Percentiles rank a stretch among this genome's conserved stretches.
Evolutionary conservation across 2,888 invertebrate species (phyloP).

Genomic region (Atethmia centrago): DNA sequence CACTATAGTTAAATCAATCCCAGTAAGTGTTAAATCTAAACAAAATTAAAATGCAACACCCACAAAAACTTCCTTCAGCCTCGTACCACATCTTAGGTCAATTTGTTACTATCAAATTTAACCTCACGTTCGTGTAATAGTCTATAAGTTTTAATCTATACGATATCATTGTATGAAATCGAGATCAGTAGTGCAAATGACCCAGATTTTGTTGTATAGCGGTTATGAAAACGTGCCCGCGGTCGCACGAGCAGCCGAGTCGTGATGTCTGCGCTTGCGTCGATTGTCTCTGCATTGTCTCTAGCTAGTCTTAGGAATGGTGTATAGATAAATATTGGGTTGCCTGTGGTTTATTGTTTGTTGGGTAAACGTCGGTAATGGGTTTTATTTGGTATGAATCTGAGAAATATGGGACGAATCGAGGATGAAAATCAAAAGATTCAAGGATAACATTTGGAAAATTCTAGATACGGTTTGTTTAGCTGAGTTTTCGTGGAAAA

Average conservation of each 20-base stretch:
- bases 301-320: slow-evolving; percentile 39
- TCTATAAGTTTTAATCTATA: slow-evolving; percentile 63
- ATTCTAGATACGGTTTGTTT: background rate
- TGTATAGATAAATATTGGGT: slow-evolving; percentile 45
- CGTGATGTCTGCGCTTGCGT: slow-evolving; percentile 62
- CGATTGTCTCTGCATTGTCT: slow-evolving; percentile 58
- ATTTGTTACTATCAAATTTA: slow-evolving; percentile 47
- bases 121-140: slow-evolving; percentile 64
- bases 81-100: slow-evolving; percentile 65
- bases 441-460: background rate
- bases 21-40: background rate
- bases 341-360: slow-evolving; percentile 30
- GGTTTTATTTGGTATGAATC: slow-evolving; percentile 18
- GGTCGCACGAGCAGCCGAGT: slow-evolving; percentile 61
- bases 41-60: slow-evolving; percentile 1
- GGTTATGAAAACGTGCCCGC: slow-evolving; percentile 69
- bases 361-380: slow-evolving; percentile 35
- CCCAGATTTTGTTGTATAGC: slow-evolving; percentile 65
- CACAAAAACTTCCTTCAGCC: slow-evolving; percentile 48
- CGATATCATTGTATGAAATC: slow-evolving; percentile 63
- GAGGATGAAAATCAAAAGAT: background rate
- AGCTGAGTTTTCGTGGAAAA: background rate
- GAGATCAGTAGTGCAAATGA: slow-evolving; percentile 69
- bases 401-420: background rate
- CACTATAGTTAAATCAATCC: background rate